Conservation (phyloP, 1,140 invertebrate species). For the Acromyrmex charruanus region DNA sequence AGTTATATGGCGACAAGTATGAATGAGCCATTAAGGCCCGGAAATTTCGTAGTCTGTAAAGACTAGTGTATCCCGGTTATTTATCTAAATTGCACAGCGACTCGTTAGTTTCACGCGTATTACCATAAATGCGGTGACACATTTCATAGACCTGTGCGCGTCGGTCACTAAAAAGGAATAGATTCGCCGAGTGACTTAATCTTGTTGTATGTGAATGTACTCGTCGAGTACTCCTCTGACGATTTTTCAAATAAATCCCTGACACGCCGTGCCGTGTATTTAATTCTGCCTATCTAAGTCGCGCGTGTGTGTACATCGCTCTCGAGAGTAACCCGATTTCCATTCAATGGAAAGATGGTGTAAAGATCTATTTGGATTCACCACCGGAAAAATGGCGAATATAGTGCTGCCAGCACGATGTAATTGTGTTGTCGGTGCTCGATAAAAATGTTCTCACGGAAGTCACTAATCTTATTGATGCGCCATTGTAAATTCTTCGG, state of each 20-base stretch:
- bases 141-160: not conserved
- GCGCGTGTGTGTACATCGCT: constrained; percentile 38
- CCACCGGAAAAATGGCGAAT: constrained; percentile 65
- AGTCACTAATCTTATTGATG: constrained; percentile 66
- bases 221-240: constrained; percentile 22
- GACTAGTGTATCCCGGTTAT: constrained; percentile 72
- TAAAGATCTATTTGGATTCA: constrained; percentile 68
- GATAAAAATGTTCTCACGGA: constrained; percentile 65
- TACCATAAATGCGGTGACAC: constrained; percentile 28
- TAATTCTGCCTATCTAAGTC: constrained; percentile 57
- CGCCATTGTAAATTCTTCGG: constrained; percentile 49
- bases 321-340: constrained; percentile 67
- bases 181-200: constrained; percentile 20
- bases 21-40: constrained; percentile 67
- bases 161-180: not conserved
- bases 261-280: constrained; percentile 23
- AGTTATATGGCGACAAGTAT: constrained; percentile 67
- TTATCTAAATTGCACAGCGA: constrained; percentile 80
- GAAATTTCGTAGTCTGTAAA: constrained; percentile 61
- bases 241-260: constrained; percentile 58
- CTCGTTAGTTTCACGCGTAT: constrained; percentile 54
- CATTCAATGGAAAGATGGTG: constrained; percentile 76
- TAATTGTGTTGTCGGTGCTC: constrained; percentile 69
- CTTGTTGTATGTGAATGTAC: constrained; percentile 27
- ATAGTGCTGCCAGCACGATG: constrained; percentile 39